Percentiles rank a stretch among this genome's conserved stretches.
Conservation (phyloP, 1,140 invertebrate genomes). For the Calliphora vicina region DNA sequence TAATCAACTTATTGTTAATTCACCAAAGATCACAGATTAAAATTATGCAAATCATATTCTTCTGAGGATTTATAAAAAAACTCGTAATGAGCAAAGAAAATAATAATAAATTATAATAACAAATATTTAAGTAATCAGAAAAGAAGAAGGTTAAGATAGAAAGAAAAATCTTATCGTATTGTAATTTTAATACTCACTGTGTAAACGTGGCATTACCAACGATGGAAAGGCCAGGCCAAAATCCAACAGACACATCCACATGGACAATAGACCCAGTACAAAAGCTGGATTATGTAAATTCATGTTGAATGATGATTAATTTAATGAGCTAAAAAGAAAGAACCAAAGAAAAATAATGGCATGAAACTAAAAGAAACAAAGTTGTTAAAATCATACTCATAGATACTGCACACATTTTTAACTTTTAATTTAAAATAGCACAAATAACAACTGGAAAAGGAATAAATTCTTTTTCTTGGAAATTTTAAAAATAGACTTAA, state of each 20-base stretch:
- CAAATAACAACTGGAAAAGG: neutral
- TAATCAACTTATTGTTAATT: neutral
- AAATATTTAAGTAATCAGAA: neutral
- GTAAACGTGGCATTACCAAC: conserved; percentile 21
- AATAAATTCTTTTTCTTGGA: neutral
- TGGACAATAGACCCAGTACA: neutral
- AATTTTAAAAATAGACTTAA: neutral
- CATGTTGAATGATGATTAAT: neutral
- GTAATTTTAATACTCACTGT: conserved; percentile 17
- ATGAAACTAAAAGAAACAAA: neutral
- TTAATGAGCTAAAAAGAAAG: conserved; percentile 20
- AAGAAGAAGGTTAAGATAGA: neutral
- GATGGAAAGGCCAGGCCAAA: neutral
- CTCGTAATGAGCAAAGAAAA: neutral
- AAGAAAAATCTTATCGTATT: neutral
- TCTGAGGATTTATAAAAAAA: too few species aligned
- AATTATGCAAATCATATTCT: too few species aligned
- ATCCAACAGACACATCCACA: conserved; percentile 14
- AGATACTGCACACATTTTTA: neutral
- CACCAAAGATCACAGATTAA: too few species aligned
- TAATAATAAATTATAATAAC: neutral
- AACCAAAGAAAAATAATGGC: neutral
- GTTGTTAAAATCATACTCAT: neutral
- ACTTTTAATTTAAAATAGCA: neutral
- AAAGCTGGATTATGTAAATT: conserved; percentile 21